phyloP scores from a whole-genome alignment of 2,888 invertebrate genomes.

The Synanthedon vespiformis region DNA sequence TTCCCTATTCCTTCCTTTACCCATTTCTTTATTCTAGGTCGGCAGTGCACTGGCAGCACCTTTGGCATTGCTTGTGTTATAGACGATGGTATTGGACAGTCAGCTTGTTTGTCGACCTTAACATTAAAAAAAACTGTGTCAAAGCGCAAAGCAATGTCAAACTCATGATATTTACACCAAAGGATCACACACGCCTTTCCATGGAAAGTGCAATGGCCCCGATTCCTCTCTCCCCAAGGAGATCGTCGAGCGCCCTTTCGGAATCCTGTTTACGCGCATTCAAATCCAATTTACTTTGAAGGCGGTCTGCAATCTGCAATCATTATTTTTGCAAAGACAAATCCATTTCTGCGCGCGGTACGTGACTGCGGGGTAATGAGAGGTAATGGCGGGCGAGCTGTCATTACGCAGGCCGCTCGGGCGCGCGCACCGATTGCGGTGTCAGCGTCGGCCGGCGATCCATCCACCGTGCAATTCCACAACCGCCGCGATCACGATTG shows the following conservation, averaged over 20 bases:
- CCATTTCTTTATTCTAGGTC: no score
- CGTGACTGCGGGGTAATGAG: slow-evolving; percentile 66
- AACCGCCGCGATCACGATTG: slow-evolving; percentile 23
- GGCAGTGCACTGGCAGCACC: no score
- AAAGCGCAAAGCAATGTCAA: no score
- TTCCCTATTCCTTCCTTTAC: no score
- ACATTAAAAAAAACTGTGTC: no score
- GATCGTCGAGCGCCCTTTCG: slow-evolving; percentile 23
- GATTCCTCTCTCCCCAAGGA: slow-evolving; percentile 19
- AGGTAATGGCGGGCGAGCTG: slow-evolving; percentile 55
- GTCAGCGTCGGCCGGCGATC: slow-evolving; percentile 13
- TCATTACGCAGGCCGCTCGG: slow-evolving; percentile 43
- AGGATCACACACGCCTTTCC: not conserved
- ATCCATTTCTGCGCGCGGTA: slow-evolving; percentile 64
- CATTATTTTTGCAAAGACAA: slow-evolving; percentile 70
- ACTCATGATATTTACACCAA: no score
- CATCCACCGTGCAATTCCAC: slow-evolving; percentile 11
- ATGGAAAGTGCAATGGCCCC: not conserved
- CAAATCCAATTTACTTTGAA: slow-evolving; percentile 64
- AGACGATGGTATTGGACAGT: no score
- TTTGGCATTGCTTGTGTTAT: no score
- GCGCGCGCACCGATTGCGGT: slow-evolving; percentile 23
- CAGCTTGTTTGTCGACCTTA: no score
- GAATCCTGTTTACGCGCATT: slow-evolving; percentile 53
- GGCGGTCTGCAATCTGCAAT: slow-evolving; percentile 65